Percentiles rank a stretch among this genome's conserved stretches.
Evolutionary conservation across 2,797 vertebrate genomes (phyloP).

Genomic region (Amblyopsis hoosieri): DNA sequence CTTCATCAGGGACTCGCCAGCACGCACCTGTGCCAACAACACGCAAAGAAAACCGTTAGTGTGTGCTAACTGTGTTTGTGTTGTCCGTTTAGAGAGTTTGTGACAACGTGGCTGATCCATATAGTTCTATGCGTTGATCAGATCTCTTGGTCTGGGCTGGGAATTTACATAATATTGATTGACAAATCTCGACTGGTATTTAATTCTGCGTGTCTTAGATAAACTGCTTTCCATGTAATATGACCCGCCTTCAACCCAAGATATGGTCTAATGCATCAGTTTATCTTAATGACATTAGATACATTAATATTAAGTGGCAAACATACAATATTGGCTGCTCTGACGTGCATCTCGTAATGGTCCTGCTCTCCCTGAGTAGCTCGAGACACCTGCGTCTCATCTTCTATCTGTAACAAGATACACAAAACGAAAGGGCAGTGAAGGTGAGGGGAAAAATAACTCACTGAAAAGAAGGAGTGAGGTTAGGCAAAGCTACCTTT

Average conservation of each 20-base stretch:
- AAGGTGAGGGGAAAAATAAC: neutral
- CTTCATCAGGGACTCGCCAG: constrained; percentile 97
- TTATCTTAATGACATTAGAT: neutral
- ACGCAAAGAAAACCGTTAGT: constrained; percentile 2
- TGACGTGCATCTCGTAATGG: constrained; percentile 97
- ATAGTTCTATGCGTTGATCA: no score
- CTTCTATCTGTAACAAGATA: constrained; percentile 84
- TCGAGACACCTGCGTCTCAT: constrained; percentile 94
- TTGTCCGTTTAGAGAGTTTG: no score
- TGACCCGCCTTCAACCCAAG: neutral
- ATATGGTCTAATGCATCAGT: no score
- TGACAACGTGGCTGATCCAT: no score
- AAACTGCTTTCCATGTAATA: neutral
- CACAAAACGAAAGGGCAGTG: neutral
- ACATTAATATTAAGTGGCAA: neutral
- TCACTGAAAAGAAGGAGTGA: neutral
- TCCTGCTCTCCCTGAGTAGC: constrained; percentile 96
- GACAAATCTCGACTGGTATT: no score
- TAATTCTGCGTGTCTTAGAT: no score
- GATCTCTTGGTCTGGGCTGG: no score
- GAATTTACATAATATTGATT: no score
- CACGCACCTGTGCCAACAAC: constrained; percentile 85
- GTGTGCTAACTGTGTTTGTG: neutral
- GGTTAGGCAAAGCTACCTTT: constrained; percentile 76
- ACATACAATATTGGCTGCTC: constrained; percentile 97